Evolutionary conservation across 2,888 invertebrate genomes (phyloP), one percentile per base, ranked within the genome.

Genomic region (Frankliniella fusca): DNA sequence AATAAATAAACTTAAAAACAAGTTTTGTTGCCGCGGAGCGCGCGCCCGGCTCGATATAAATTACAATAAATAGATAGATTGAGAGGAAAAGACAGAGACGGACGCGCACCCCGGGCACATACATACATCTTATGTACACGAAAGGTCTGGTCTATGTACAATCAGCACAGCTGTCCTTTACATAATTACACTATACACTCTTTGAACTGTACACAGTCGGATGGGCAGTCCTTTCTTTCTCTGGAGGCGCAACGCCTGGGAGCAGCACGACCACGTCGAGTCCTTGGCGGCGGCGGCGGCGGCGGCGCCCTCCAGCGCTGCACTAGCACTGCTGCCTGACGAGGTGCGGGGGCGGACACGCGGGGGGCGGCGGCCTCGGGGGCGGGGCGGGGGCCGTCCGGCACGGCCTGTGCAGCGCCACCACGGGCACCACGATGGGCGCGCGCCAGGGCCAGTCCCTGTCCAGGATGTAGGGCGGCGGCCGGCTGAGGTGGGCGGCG

Each of bases 181-280:
- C 70, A 76, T 76, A 76, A 76, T 76, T 76, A 76, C 70, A 76
- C 70, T 76, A 76, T 76, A 76, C 70, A 76, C 70, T 76, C 38
- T 61, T 27, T 76, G 27, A 27, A 27, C 70, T 76, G 70, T 76
- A 76, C 70, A 76, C 70, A 27, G 27, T 76, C 8, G 23, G 8
- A 27, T 23, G 7, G 23, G 70, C 70, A 76, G 70, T 76, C 70
- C 23, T 11, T 54, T 38, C 23, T 11, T 54, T 38, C 54, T 38
- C 38, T 38, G 38, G 38, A 38, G 38, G 38, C 38, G 38, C 38
- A 5, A 38, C 61, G 15, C 11, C 23, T 23, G 70, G 27, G 23
- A 12, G 70, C 23, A 27, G 70, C 27, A n/a, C n/a, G n/a, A n/a
- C n/a, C n/a, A n/a, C n/a, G 23, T 76, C 70, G 70, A 76, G 70